These are phyloP conservation scores for Tetramorium alpestre DNA, from an alignment of 1,140 invertebrate species.

Conservation along the genomic window DNA sequence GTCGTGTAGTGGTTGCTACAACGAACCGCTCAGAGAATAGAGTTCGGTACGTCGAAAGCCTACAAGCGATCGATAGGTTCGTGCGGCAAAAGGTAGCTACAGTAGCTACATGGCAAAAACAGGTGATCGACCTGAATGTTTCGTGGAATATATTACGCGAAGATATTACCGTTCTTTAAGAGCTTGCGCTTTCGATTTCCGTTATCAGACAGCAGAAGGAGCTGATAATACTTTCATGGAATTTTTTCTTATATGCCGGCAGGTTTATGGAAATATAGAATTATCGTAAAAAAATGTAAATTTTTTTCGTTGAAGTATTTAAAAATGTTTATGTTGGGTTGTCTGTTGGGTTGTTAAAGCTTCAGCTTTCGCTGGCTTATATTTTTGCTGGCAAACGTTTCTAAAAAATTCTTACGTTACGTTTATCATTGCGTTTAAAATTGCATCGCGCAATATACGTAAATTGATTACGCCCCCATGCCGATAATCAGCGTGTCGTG, in stretches of 20 bases:
- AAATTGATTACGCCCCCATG: background rate
- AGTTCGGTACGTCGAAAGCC: slow-evolving; percentile 69
- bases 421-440: background rate
- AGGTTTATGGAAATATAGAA: background rate
- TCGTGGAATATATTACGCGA: slow-evolving; percentile 62
- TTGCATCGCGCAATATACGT: background rate
- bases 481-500: background rate
- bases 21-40: slow-evolving; percentile 63
- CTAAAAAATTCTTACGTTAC: too few species aligned
- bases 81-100: slow-evolving; percentile 63
- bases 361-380: background rate
- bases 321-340: too few species aligned
- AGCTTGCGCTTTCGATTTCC: background rate
- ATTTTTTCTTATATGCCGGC: background rate
- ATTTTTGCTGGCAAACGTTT: background rate
- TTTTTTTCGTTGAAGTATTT: background rate
- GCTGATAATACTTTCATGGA: background rate
- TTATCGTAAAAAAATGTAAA: background rate
- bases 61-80: slow-evolving; percentile 70
- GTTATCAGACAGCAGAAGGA: background rate
- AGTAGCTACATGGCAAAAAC: slow-evolving; percentile 58
- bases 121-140: slow-evolving; percentile 71
- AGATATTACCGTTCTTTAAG: slow-evolving; percentile 25
- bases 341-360: background rate
- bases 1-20: slow-evolving; percentile 57